Conservation (phyloP, 53 echinoderm and acorn worm species). For the Mesocentrotus franciscanus region DNA sequence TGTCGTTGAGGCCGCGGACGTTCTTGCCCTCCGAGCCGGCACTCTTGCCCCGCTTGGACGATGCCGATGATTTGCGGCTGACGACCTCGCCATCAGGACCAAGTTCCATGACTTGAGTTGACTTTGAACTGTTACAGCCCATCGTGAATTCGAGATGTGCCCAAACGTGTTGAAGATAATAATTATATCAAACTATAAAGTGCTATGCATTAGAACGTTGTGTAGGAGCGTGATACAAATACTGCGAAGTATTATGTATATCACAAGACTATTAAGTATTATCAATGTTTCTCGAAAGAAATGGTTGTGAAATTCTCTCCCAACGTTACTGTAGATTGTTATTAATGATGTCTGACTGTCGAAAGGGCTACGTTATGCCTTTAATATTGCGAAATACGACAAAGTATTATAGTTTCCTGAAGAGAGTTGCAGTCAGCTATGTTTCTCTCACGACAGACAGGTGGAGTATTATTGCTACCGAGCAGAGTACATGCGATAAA, state of each 20-base stretch:
- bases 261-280: background rate
- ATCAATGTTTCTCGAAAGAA: background rate
- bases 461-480: too few species aligned
- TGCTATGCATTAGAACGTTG: background rate
- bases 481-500: background rate
- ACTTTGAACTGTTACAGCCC: constrained; percentile 64
- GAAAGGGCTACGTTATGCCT: background rate
- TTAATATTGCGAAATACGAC: constrained; percentile 31
- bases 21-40: background rate
- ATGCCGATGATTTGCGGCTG: constrained; percentile 46
- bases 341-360: background rate
- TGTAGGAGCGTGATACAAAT: background rate
- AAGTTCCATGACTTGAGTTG: constrained; percentile 51
- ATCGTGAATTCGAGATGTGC: constrained; percentile 22
- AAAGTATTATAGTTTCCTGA: background rate
- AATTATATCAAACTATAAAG: background rate
- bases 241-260: constrained; percentile 40
- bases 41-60: constrained; percentile 9
- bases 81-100: constrained; percentile 57
- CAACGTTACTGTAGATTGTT: background rate
- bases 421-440: constrained; percentile 9
- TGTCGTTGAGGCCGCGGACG: constrained; percentile 34
- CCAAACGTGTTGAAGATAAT: background rate
- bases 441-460: constrained; percentile 18
- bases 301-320: background rate